Evolutionary conservation across 2,797 vertebrate species (phyloP), one percentile per base, ranked within the genome.

Genomic region (Echiichthys vipera): DNA sequence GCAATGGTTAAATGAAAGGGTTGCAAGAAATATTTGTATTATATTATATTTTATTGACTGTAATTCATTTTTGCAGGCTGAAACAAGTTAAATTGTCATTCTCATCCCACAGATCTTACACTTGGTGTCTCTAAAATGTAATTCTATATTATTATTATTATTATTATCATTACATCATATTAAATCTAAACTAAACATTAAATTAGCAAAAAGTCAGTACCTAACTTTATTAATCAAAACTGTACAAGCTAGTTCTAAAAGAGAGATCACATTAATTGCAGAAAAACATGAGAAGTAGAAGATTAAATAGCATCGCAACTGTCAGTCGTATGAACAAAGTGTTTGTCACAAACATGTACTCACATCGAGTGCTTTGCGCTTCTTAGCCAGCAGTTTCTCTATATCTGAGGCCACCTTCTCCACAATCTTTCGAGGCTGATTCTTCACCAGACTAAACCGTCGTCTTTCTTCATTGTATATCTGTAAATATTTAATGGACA

Each of bases 401-500:
- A 99, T 99, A 84, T 99, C 97, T 5, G 95, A 96, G 0, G 98
- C 97, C 20, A 99, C 98, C 75, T 96, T 98, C 91, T 99, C 96
- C 89, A 99, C 97, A 49, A 99, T 91, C 79, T 95, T 96, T 53
- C 95, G 95, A 17, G 98, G 96, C 53, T 96, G 95, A 11, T 98
- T 99, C 91, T 96, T 96, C 85, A 96, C 95, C 27, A 99, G 90
- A 81, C 95, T 97, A 71, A 98, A 99, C 49, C 95, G 95, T 73
- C 97, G 94, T 80, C 94, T 95, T 74, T 99, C 98, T 79, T 99
- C 97, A 67, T 94, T 95, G 89, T 99, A 99, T 80, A 99, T 97
- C 98, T 99, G 92, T 78, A 83, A 24, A 75, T 45, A 61, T 68
- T 73, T 72, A 51, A 73, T 68, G 56, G 68, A 75, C 68, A 63